These are phyloP conservation scores for Biston stratarius DNA, from an alignment of 2,888 invertebrate genomes.

Conservation along the genomic window DNA sequence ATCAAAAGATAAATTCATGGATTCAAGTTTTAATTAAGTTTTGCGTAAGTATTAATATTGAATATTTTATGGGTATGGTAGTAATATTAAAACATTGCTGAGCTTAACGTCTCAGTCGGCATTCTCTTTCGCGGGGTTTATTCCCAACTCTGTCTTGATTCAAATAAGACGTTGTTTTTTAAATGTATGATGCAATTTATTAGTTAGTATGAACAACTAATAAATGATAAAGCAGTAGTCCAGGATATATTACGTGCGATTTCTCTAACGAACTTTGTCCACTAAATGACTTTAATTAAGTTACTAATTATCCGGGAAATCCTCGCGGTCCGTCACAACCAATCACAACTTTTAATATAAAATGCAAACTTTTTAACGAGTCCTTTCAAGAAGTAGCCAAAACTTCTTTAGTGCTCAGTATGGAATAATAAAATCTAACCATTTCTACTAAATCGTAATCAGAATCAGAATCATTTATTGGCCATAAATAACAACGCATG, in stretches of 20 bases:
- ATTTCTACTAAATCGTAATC: neutral
- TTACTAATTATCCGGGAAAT: neutral
- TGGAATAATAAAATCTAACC: neutral
- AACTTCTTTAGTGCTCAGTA: neutral
- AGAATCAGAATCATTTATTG: no score
- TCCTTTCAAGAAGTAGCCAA: neutral
- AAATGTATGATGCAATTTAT: no score
- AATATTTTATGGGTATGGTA: slow-evolving; percentile 6
- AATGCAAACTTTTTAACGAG: slow-evolving; percentile 25
- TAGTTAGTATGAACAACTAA: no score
- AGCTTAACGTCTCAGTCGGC: no score
- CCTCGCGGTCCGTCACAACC: slow-evolving; percentile 2
- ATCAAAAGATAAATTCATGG: slow-evolving; percentile 13
- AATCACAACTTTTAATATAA: slow-evolving; percentile 18
- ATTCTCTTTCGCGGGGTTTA: no score
- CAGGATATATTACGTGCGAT: neutral
- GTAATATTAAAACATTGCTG: neutral
- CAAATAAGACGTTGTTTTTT: no score
- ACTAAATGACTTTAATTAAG: neutral
- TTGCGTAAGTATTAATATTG: neutral
- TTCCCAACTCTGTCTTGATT: no score
- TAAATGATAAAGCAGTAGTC: no score
- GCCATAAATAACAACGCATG: no score
- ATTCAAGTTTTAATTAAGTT: slow-evolving; percentile 3
- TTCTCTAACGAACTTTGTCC: neutral